These are phyloP conservation scores for Campylomormyrus tamandua DNA, from an alignment of 2,113 vertebrate genomes.

Conservation along the genomic window DNA sequence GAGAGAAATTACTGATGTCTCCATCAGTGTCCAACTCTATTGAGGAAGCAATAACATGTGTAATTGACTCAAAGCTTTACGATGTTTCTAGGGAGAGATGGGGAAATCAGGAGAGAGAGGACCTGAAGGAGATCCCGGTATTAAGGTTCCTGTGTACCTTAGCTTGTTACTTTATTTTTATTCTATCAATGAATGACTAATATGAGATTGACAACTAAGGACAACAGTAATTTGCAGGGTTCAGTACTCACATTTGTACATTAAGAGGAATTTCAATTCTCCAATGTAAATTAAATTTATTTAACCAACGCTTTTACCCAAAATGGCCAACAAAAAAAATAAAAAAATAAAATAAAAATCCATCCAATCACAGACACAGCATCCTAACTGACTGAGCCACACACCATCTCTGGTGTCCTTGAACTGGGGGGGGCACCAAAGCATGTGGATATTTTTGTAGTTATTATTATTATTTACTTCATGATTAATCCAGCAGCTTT, in stretches of 20 bases:
- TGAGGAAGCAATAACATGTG: not conserved
- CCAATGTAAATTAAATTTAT: not conserved
- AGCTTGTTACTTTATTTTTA: conserved; percentile 32
- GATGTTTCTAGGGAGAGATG: conserved; percentile 54
- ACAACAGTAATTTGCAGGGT: not conserved
- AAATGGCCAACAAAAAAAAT: no score
- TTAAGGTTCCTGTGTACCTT: conserved; percentile 62
- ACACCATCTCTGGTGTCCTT: not conserved
- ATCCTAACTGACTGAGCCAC: not conserved
- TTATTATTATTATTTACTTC: not conserved
- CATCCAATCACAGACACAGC: not conserved
- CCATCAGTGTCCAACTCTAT: not conserved
- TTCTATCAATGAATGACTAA: not conserved
- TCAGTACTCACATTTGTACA: not conserved
- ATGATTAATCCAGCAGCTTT: not conserved
- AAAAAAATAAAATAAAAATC: no score
- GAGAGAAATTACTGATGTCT: conserved; percentile 20
- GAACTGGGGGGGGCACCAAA: not conserved
- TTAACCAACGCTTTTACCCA: not conserved
- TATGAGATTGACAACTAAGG: not conserved
- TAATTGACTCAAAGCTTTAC: not conserved
- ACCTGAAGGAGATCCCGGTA: conserved; percentile 63
- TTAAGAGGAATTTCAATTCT: not conserved
- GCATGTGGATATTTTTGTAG: not conserved
- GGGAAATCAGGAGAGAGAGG: conserved; percentile 58